Evolutionary conservation across 2,888 invertebrate species (phyloP).

Genomic region (Labia minor): DNA sequence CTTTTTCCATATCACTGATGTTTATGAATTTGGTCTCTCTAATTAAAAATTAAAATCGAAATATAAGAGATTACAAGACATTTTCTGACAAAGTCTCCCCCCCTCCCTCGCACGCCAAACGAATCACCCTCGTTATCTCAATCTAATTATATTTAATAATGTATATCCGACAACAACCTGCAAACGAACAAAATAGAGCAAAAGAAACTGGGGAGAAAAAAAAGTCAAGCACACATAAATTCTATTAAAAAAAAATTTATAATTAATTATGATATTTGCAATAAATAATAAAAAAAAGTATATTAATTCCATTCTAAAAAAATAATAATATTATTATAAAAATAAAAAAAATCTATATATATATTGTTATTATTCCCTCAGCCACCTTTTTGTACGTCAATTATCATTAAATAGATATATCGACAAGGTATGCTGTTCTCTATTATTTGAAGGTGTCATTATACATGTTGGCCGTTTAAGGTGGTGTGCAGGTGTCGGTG

Average conservation of each 20-base stretch:
- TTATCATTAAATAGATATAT: conserved; percentile 13
- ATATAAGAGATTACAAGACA: conserved; percentile 5
- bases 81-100: not conserved
- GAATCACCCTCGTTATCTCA: not conserved
- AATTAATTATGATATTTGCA: no score
- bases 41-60: not conserved
- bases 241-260: no score
- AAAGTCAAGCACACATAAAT: no score
- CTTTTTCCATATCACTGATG: no score
- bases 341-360: no score
- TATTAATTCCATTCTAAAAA: no score
- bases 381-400: not conserved
- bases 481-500: not conserved
- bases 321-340: no score
- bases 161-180: not conserved
- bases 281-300: no score
- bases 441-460: conserved; percentile 13
- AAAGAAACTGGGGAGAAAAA: no score
- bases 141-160: conserved; percentile 13
- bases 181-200: not conserved
- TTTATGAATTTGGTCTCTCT: no score
- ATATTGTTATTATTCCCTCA: no score
- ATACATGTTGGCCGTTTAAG: not conserved
- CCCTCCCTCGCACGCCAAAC: no score
- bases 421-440: not conserved